phyloP scores from a whole-genome alignment of 2,888 invertebrate genomes.

The Mythimna albipuncta region DNA sequence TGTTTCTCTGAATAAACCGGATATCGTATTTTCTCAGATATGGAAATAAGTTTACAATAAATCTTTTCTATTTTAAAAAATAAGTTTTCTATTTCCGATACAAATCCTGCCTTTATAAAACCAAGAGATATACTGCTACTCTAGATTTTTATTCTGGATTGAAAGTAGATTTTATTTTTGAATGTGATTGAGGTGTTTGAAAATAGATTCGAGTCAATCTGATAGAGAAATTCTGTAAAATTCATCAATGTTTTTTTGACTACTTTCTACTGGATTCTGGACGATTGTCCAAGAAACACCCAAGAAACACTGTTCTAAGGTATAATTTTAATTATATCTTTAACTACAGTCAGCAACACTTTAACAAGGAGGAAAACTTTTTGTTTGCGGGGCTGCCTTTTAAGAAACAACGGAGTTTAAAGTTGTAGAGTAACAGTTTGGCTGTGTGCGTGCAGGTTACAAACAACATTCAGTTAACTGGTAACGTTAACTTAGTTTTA shows the following conservation, averaged over 20 bases:
- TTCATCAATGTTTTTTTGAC: not conserved
- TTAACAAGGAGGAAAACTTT: slow-evolving; percentile 20
- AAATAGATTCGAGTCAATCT: not conserved
- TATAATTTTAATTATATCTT: slow-evolving; percentile 26
- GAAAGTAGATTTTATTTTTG: slow-evolving; percentile 9
- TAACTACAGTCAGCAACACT: slow-evolving; percentile 23
- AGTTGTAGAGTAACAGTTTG: slow-evolving; percentile 34
- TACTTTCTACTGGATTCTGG: not conserved
- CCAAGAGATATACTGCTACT: not conserved
- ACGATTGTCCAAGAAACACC: not conserved
- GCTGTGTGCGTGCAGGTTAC: slow-evolving; percentile 16
- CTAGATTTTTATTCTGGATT: not conserved
- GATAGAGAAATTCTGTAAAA: no score
- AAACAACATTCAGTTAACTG: slow-evolving; percentile 28
- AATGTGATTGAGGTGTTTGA: not conserved
- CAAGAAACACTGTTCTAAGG: not conserved
- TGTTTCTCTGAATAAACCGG: not conserved
- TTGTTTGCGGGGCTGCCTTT: slow-evolving; percentile 22
- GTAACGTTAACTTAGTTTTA: slow-evolving; percentile 25
- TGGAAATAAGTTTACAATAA: slow-evolving; percentile 31
- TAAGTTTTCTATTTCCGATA: slow-evolving; percentile 6
- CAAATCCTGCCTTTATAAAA: slow-evolving; percentile 22
- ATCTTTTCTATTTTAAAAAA: slow-evolving; percentile 8
- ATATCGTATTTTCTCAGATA: slow-evolving; percentile 28
- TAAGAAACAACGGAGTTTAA: slow-evolving; percentile 45